These are phyloP conservation scores for Bovichtus variegatus DNA, from an alignment of 2,797 vertebrate genomes.

Conservation along the genomic window DNA sequence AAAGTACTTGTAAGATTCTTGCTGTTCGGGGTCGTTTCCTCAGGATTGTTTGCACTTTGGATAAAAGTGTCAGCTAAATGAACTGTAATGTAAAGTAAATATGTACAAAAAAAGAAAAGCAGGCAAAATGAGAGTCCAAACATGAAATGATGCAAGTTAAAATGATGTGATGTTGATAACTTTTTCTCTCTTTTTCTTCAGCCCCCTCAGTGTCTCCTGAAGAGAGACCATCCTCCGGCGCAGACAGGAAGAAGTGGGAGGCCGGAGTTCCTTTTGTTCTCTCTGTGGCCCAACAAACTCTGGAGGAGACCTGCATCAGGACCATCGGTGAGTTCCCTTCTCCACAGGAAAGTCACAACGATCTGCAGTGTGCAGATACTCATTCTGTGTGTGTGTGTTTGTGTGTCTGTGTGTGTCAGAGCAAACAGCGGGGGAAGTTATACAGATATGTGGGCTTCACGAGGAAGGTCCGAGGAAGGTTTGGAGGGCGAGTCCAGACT, in stretches of 20 bases:
- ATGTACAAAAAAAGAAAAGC: too few relatives aligned
- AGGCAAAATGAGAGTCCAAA: too few relatives aligned
- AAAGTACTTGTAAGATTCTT: too few relatives aligned
- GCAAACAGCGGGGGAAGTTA: constrained; percentile 88
- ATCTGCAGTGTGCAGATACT: neutral
- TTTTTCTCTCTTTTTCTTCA: constrained; percentile 30
- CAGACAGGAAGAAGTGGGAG: constrained; percentile 94
- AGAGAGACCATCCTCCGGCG: constrained; percentile 73
- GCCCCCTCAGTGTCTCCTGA: constrained; percentile 59
- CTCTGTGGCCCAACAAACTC: constrained; percentile 85
- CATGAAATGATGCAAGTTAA: too few relatives aligned
- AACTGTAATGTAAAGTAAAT: too few relatives aligned
- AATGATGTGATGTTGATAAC: too few relatives aligned
- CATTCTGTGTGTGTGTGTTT: neutral
- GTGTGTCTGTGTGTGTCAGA: constrained; percentile 72
- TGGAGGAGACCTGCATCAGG: constrained; percentile 86
- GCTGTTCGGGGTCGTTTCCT: too few relatives aligned
- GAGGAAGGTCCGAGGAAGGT: constrained; percentile 87
- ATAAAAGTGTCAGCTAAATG: too few relatives aligned
- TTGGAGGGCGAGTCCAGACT: constrained; percentile 89
- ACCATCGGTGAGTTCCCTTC: constrained; percentile 81
- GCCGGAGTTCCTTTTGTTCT: constrained; percentile 87
- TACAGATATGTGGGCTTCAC: constrained; percentile 83
- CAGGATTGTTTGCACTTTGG: too few relatives aligned
- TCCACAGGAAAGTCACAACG: neutral